Conservation (phyloP, 2,888 invertebrate species). For the Drymonia ruficornis region DNA sequence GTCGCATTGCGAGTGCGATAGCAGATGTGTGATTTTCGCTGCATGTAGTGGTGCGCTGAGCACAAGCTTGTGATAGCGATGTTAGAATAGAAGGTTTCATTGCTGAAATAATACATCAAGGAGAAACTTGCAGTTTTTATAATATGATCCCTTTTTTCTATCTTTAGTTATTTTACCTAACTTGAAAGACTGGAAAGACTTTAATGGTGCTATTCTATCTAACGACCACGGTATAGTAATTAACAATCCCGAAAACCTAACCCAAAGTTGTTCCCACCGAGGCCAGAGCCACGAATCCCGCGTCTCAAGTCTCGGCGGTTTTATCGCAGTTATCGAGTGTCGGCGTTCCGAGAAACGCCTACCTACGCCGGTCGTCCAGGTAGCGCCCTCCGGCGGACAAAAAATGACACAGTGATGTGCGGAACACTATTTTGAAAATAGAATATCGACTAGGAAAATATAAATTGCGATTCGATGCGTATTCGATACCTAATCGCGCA, state of each 20-base stretch:
- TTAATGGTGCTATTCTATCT: background rate
- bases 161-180: no score
- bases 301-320: constrained; percentile 21
- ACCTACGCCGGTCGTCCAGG: constrained; percentile 67
- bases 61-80: no score
- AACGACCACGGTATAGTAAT: background rate
- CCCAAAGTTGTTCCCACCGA: constrained; percentile 9
- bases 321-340: constrained; percentile 56
- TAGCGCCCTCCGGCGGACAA: constrained; percentile 58
- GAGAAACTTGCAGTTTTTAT: no score
- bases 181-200: no score
- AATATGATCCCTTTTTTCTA: no score
- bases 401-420: constrained; percentile 44
- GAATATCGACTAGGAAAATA: background rate
- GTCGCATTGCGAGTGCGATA: no score
- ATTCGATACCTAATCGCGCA: no score
- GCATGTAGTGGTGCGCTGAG: no score
- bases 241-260: constrained; percentile 3
- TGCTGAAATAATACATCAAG: no score
- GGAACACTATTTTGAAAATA: constrained; percentile 12
- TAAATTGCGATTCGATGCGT: no score
- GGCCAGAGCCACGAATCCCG: constrained; percentile 2
- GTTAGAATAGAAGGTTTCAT: no score
- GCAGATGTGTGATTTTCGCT: no score
- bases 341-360: constrained; percentile 70